These are phyloP conservation scores for Pterocles gutturalis DNA, from an alignment of 2,113 vertebrate species.

Conservation along the genomic window DNA sequence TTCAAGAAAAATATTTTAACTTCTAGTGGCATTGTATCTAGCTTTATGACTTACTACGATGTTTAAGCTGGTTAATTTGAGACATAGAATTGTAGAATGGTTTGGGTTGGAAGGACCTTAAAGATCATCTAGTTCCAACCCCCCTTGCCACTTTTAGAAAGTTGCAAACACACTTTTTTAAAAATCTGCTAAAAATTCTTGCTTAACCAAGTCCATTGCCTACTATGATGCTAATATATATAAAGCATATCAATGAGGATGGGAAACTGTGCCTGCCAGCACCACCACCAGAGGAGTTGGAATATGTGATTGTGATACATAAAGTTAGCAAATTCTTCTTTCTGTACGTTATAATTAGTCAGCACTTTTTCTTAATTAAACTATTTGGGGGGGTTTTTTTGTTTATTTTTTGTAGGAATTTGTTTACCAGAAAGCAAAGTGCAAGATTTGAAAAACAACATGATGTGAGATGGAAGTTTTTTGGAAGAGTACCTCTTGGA, in stretches of 20 bases:
- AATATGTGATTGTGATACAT: neutral
- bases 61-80: neutral
- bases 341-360: neutral
- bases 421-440: conserved; percentile 90
- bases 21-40: neutral
- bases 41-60: neutral
- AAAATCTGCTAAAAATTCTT: neutral
- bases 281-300: neutral
- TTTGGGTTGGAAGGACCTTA: no score
- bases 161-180: neutral
- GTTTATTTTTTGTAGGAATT: conserved; percentile 79
- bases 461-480: conserved; percentile 91
- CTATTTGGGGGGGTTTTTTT: neutral
- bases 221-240: neutral
- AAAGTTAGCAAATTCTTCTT: neutral
- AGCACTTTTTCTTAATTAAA: neutral
- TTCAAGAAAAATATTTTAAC: neutral
- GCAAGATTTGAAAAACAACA: conserved; percentile 77
- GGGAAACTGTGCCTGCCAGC: neutral
- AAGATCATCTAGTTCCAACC: no score
- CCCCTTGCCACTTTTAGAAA: neutral
- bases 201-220: neutral
- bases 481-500: conserved; percentile 85
- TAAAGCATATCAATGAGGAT: neutral
- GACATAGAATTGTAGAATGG: neutral